A percentile compares a stretch with the other conserved stretches of the same genome.
Conservation (phyloP, 2,113 vertebrate species). For the Bolborhynchus lineola region DNA sequence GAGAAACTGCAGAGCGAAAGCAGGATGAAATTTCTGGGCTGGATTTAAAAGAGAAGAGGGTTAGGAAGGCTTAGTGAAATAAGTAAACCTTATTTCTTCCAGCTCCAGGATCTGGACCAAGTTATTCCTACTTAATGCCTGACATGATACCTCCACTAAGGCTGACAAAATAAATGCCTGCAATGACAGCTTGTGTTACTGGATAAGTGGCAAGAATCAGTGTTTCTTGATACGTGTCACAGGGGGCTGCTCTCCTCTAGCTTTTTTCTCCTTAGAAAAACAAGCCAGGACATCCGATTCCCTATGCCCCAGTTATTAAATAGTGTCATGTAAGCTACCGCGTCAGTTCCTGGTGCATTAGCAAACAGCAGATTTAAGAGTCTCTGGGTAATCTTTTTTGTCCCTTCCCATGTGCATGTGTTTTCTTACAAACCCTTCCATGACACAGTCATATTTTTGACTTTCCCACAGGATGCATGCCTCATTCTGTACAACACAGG, state of each 20-base stretch:
- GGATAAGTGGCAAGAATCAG: not conserved
- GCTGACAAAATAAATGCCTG: not conserved
- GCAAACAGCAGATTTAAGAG: not conserved
- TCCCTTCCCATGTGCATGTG: not conserved
- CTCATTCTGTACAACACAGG: constrained; percentile 34
- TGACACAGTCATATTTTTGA: not conserved
- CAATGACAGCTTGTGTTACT: not conserved
- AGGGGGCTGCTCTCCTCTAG: not conserved
- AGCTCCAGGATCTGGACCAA: not conserved
- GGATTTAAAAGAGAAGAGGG: not conserved
- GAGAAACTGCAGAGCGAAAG: not conserved
- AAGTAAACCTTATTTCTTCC: not conserved
- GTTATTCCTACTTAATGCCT: not conserved
- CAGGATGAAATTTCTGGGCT: not conserved
- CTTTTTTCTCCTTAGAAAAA: not conserved
- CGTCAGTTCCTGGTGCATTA: not conserved
- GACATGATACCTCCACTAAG: not conserved
- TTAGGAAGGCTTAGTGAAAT: not conserved
- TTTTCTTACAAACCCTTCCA: constrained; percentile 21
- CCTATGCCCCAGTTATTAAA: not conserved
- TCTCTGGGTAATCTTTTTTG: not conserved
- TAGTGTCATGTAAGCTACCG: not conserved
- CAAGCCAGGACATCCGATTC: not conserved
- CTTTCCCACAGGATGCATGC: constrained; percentile 60
- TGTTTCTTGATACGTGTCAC: not conserved